Percentiles rank a stretch among this genome's conserved stretches.
These are phyloP conservation scores for Drosophila jambulina DNA, from an alignment of 1,140 invertebrate genomes.

Conservation along the genomic window DNA sequence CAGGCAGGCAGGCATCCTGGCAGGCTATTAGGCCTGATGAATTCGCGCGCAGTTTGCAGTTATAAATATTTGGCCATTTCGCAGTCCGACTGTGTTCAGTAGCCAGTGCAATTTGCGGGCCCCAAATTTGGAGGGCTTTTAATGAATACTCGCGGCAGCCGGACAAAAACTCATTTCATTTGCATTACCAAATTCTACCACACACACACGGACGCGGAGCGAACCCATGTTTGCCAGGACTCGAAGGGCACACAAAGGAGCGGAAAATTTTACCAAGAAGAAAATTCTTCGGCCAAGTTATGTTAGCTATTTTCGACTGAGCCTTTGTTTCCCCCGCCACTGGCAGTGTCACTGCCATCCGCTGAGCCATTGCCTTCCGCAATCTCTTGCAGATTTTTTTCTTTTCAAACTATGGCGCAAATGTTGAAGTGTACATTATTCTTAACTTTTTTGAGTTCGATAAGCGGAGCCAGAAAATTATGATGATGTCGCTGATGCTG, in stretches of 20 bases:
- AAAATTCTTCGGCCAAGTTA: constrained; percentile 57
- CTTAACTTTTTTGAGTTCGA: constrained; percentile 77
- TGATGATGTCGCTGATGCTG: constrained; percentile 56
- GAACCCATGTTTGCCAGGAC: constrained; percentile 5
- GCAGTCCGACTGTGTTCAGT: constrained; percentile 39
- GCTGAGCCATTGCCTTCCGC: constrained; percentile 43
- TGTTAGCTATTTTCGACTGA: constrained; percentile 45
- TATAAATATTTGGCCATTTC: constrained; percentile 76
- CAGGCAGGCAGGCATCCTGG: not conserved
- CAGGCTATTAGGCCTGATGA: constrained; percentile 68
- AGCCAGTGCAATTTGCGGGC: constrained; percentile 53
- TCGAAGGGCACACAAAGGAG: constrained; percentile 21
- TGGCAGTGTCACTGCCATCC: constrained; percentile 22
- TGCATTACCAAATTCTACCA: constrained; percentile 28
- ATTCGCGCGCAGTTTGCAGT: constrained; percentile 54
- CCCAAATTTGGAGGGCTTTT: constrained; percentile 24
- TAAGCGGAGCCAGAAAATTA: constrained; percentile 71
- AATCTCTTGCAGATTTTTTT: constrained; percentile 52
- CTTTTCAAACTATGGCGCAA: constrained; percentile 65
- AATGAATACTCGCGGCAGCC: constrained; percentile 36
- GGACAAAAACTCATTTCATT: constrained; percentile 56
- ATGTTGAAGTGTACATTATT: constrained; percentile 77
- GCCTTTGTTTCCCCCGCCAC: constrained; percentile 24
- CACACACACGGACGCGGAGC: not conserved
- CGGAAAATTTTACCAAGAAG: constrained; percentile 4